Percentiles rank a stretch among this genome's conserved stretches.
phyloP scores from a whole-genome alignment of 1,140 invertebrate genomes.

The Doryteuthis pealeii region DNA sequence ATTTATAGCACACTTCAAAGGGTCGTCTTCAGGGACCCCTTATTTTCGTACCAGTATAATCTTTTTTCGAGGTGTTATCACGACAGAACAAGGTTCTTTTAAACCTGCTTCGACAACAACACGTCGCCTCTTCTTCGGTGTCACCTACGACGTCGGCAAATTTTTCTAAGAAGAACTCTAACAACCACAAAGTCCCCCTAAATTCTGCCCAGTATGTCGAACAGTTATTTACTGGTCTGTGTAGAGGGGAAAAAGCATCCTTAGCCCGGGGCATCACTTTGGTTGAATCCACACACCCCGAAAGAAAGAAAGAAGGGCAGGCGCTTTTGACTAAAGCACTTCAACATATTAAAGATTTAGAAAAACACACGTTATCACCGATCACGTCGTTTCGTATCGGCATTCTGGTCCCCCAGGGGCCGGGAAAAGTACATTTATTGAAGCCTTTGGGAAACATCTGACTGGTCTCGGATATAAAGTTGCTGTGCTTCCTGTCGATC shows the following conservation, averaged over 20 bases:
- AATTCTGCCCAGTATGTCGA: conserved; percentile 15
- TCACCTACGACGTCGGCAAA: too few relatives aligned
- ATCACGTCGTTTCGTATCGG: conserved; percentile 62
- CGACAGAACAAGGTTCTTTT: too few relatives aligned
- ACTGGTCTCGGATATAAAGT: conserved; percentile 63
- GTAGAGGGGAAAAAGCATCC: conserved; percentile 50
- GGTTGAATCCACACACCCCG: conserved; percentile 63
- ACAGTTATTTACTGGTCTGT: conserved; percentile 51
- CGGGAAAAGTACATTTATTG: conserved; percentile 71
- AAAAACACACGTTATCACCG: conserved; percentile 34
- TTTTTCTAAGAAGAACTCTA: too few relatives aligned
- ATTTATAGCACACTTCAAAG: too few relatives aligned
- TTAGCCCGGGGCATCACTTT: conserved; percentile 65
- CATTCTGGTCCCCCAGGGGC: conserved; percentile 69
- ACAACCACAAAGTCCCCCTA: too few relatives aligned
- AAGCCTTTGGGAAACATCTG: conserved; percentile 65
- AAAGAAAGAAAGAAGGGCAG: conserved; percentile 60
- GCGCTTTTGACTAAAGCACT: conserved; percentile 60
- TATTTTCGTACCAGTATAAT: too few relatives aligned
- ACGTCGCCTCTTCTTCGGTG: too few relatives aligned
- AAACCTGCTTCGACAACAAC: too few relatives aligned
- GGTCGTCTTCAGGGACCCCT: too few relatives aligned
- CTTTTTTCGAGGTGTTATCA: too few relatives aligned
- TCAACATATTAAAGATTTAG: conserved; percentile 45
- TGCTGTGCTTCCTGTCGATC: conserved; percentile 69